Conservation (phyloP, 2,113 vertebrate genomes). For the Anguilla rostrata region DNA sequence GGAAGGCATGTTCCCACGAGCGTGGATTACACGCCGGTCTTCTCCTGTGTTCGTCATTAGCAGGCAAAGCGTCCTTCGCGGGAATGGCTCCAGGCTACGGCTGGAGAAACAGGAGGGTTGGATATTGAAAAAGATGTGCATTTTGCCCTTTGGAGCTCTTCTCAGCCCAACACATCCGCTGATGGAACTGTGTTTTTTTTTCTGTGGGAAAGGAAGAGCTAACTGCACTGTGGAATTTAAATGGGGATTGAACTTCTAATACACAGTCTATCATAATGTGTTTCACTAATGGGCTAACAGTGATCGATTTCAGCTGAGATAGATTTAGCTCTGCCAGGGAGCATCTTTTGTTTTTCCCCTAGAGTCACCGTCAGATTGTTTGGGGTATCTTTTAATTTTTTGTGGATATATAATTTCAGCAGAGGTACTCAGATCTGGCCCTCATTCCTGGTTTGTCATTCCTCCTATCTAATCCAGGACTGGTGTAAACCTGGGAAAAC, state of each 20-base stretch:
- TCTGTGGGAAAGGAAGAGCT: not conserved
- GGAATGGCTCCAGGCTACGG: not conserved
- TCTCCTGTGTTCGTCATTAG: not conserved
- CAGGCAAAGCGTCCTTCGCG: not conserved
- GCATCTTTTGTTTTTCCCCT: not conserved
- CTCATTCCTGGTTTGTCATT: too few species aligned
- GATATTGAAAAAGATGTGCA: not conserved
- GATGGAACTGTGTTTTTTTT: not conserved
- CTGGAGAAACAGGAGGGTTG: not conserved
- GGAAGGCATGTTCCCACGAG: not conserved
- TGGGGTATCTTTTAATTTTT: not conserved
- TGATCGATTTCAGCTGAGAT: not conserved
- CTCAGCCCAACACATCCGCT: not conserved
- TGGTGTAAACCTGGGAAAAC: too few species aligned
- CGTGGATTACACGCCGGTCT: not conserved
- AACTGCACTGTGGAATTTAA: not conserved
- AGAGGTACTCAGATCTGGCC: too few species aligned
- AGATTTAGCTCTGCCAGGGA: not conserved
- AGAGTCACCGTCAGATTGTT: not conserved
- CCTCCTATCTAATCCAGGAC: too few species aligned
- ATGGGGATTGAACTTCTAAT: not conserved
- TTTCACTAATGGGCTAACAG: not conserved
- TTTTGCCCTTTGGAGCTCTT: not conserved
- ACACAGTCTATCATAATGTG: not conserved
- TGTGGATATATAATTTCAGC: not conserved